These are phyloP conservation scores for Uromys caudimaculatus DNA, from an alignment of 2,797 vertebrate genomes.

Conservation along the genomic window DNA sequence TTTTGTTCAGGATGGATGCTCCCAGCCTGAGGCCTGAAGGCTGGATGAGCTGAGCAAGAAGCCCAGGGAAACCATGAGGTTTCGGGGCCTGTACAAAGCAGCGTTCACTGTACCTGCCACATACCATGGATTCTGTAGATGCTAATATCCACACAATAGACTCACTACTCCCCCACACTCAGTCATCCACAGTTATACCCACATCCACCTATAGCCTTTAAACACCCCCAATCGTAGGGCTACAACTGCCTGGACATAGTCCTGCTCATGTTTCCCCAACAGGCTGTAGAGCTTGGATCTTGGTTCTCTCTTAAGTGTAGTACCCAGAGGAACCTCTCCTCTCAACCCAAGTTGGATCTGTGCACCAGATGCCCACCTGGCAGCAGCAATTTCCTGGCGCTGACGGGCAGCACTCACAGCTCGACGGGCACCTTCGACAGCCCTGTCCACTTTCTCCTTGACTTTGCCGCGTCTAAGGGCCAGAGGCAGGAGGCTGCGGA, in stretches of 20 bases:
- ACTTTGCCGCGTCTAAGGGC: constrained; percentile 86
- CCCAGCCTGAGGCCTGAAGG: background rate
- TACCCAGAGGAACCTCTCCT: background rate
- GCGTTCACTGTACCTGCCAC: background rate
- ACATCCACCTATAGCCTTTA: constrained; percentile 68
- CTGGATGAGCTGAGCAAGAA: background rate
- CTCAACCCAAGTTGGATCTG: background rate
- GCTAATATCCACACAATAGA: constrained; percentile 43
- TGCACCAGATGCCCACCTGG: constrained; percentile 81
- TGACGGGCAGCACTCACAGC: constrained; percentile 86
- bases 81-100: constrained; percentile 48
- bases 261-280: background rate
- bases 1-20: background rate
- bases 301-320: background rate
- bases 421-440: constrained; percentile 86
- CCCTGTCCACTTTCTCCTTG: constrained; percentile 87
- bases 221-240: background rate
- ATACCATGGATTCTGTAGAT: constrained; percentile 30
- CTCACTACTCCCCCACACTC: constrained; percentile 51
- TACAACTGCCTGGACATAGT: background rate
- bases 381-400: constrained; percentile 85
- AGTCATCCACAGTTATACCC: constrained; percentile 66
- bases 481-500: constrained; percentile 87
- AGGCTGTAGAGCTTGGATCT: background rate
- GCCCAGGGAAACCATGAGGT: constrained; percentile 20